Conservation (phyloP, 2,888 invertebrate species). For the Macaria liturata region DNA sequence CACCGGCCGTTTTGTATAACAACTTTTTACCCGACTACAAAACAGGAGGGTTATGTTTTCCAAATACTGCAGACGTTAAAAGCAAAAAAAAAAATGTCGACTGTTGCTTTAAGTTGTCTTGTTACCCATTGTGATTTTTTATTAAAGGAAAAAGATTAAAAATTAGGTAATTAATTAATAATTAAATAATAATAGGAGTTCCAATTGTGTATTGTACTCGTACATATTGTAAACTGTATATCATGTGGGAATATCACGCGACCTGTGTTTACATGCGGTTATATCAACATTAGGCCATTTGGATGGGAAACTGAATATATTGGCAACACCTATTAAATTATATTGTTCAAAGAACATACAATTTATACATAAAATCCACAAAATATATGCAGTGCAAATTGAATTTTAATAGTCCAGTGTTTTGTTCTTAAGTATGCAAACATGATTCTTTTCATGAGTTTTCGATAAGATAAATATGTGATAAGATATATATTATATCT, state of each 20-base stretch:
- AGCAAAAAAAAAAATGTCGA: conserved; percentile 53
- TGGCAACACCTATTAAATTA: conserved; percentile 1
- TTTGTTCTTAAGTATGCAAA: no score
- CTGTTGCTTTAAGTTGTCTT: conserved; percentile 68
- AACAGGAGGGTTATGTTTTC: conserved; percentile 24
- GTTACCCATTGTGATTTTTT: conserved; percentile 81
- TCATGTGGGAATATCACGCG: conserved; percentile 35
- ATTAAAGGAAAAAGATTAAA: conserved; percentile 48
- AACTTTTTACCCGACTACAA: not conserved
- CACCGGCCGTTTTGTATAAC: conserved; percentile 34
- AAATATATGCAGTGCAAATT: no score
- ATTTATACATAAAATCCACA: not conserved
- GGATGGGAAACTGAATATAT: conserved; percentile 15
- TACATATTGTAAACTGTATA: conserved; percentile 56
- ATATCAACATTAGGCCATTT: conserved; percentile 22
- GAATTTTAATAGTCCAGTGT: no score
- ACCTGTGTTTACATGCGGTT: conserved; percentile 21
- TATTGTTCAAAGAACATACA: not conserved
- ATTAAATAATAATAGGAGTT: conserved; percentile 73
- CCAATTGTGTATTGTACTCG: conserved; percentile 82
- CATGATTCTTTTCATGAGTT: no score
- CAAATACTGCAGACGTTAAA: conserved; percentile 27
- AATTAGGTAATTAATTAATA: conserved; percentile 73
- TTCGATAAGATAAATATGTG: no score
- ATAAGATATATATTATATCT: no score